phyloP scores from a whole-genome alignment of 2,888 invertebrate species.

The Chymomyza caudatula region DNA sequence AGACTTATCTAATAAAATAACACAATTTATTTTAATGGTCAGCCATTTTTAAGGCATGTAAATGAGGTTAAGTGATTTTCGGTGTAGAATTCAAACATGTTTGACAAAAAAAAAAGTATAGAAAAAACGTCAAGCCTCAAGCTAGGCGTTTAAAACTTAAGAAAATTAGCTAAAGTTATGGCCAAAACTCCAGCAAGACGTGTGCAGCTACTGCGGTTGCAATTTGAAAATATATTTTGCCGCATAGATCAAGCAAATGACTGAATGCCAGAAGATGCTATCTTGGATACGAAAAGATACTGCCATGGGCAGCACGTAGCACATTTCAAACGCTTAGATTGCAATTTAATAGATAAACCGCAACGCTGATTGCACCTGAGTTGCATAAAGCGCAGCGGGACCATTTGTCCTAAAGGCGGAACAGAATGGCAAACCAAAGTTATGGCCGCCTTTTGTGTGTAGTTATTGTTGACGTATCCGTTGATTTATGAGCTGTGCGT shows the following conservation, averaged over 20 bases:
- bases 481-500: background rate
- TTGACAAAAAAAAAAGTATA: slow-evolving; percentile 8
- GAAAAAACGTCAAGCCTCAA: slow-evolving; percentile 7
- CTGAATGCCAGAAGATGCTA: slow-evolving; percentile 49
- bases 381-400: slow-evolving; percentile 39
- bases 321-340: slow-evolving; percentile 47
- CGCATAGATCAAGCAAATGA: slow-evolving; percentile 23
- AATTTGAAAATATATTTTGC: slow-evolving; percentile 41
- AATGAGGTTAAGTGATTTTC: slow-evolving; percentile 72
- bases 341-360: slow-evolving; percentile 56
- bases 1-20: slow-evolving; percentile 63
- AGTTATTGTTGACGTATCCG: background rate
- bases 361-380: slow-evolving; percentile 52
- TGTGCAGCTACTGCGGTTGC: slow-evolving; percentile 29
- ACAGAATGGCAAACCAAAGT: slow-evolving; percentile 25
- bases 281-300: slow-evolving; percentile 27
- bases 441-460: background rate
- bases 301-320: slow-evolving; percentile 42
- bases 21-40: slow-evolving; percentile 67
- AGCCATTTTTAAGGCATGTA: slow-evolving; percentile 24
- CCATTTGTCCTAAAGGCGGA: slow-evolving; percentile 66
- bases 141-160: slow-evolving; percentile 49
- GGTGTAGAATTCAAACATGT: slow-evolving; percentile 54
- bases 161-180: slow-evolving; percentile 52
- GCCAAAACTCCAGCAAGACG: slow-evolving; percentile 36